These are phyloP conservation scores for Euplexia lucipara DNA, from an alignment of 2,888 invertebrate species.

Conservation along the genomic window DNA sequence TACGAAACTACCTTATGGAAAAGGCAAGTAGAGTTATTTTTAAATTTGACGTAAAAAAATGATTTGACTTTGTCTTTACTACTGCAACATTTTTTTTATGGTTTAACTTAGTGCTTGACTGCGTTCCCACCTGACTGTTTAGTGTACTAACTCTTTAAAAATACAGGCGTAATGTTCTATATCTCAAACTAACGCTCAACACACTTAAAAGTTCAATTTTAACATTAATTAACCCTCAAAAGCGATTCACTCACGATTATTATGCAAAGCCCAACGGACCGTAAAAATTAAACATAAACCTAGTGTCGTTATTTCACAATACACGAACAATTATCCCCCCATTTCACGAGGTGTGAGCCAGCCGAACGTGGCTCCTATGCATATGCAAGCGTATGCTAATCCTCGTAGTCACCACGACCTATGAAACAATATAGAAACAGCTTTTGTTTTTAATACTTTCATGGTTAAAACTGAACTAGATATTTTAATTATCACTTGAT, in stretches of 20 bases:
- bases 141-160: no score
- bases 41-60: no score
- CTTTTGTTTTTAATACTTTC: constrained; percentile 32
- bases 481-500: neutral
- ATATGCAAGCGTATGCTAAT: constrained; percentile 74
- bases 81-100: no score
- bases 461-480: neutral
- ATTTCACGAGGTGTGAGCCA: constrained; percentile 64
- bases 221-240: constrained; percentile 16
- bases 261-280: constrained; percentile 26
- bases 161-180: no score
- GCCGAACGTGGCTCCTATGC: constrained; percentile 66
- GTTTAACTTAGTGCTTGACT: no score
- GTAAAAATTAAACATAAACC: constrained; percentile 48
- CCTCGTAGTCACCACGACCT: constrained; percentile 27
- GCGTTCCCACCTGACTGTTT: no score
- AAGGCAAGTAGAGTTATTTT: no score
- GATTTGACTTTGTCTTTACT: no score
- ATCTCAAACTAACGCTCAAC: neutral
- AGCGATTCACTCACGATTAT: constrained; percentile 21
- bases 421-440: constrained; percentile 43
- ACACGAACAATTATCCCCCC: constrained; percentile 68
- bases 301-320: constrained; percentile 48
- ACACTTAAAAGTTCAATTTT: neutral
- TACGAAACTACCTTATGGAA: no score